Evolutionary conservation across 1,140 invertebrate genomes (phyloP).

Genomic region (Drosophila varians): DNA sequence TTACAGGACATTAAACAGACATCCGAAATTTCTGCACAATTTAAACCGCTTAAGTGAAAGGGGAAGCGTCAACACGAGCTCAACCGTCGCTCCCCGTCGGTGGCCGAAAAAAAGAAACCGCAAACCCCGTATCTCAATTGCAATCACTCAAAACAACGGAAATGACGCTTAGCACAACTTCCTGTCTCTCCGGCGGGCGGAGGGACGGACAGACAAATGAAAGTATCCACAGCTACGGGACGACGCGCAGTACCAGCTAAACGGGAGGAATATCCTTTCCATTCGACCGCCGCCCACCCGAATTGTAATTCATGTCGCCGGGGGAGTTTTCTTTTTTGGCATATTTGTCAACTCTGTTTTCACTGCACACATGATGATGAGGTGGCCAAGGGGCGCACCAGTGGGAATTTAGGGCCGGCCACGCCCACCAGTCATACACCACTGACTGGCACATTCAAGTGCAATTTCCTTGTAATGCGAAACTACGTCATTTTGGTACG

Average conservation of each 20-base stretch:
- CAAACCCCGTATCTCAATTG: slow-evolving; percentile 79
- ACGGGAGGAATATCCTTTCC: background rate
- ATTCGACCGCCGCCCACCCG: background rate
- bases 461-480: slow-evolving; percentile 79
- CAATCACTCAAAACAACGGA: slow-evolving; percentile 82
- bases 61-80: slow-evolving; percentile 45
- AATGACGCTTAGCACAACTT: slow-evolving; percentile 81
- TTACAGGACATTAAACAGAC: slow-evolving; percentile 41
- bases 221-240: slow-evolving; percentile 48
- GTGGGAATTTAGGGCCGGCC: slow-evolving; percentile 23
- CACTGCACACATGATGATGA: slow-evolving; percentile 55
- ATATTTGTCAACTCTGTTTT: slow-evolving; percentile 74
- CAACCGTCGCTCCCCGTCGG: slow-evolving; percentile 24
- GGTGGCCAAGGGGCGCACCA: background rate
- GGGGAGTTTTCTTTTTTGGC: slow-evolving; percentile 67
- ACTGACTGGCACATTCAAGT: slow-evolving; percentile 72
- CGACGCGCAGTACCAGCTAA: slow-evolving; percentile 31
- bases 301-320: slow-evolving; percentile 49
- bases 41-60: slow-evolving; percentile 46
- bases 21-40: slow-evolving; percentile 10
- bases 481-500: slow-evolving; percentile 76
- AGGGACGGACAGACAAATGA: slow-evolving; percentile 55
- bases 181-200: slow-evolving; percentile 65
- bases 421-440: slow-evolving; percentile 45
- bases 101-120: slow-evolving; percentile 61